Conservation (phyloP, 53 echinoderm and acorn worm species). For the Zoroaster sp. region DNA sequence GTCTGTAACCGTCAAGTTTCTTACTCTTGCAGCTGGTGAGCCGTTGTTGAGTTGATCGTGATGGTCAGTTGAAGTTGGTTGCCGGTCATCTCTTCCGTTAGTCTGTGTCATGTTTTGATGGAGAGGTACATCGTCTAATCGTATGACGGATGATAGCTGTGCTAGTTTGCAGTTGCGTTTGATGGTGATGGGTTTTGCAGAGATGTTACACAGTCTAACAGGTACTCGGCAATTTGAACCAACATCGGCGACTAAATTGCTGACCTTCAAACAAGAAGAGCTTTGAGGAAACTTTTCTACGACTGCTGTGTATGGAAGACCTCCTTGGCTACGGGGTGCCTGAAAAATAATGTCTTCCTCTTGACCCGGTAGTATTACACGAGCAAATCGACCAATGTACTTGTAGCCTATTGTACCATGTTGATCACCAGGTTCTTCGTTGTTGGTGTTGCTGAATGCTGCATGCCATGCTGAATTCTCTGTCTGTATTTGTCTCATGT, state of each 20-base stretch:
- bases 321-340: not conserved
- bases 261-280: not conserved
- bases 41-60: not conserved
- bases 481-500: not conserved
- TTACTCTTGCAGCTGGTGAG: too few species aligned
- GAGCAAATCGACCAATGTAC: not conserved
- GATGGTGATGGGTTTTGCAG: not conserved
- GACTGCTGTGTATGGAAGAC: not conserved
- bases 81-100: not conserved
- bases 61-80: too few species aligned
- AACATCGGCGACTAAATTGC: not conserved
- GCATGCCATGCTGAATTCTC: not conserved
- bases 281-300: not conserved
- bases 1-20: too few species aligned
- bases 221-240: not conserved
- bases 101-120: not conserved
- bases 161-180: not conserved
- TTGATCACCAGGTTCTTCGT: not conserved
- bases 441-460: not conserved
- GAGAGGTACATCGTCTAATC: not conserved
- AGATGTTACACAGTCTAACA: not conserved
- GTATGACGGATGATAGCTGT: not conserved
- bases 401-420: not conserved
- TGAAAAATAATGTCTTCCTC: not conserved
- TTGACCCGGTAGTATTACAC: slow-evolving; percentile 10